Evolutionary conservation across 1,140 invertebrate species (phyloP).

Genomic region (Gyrodactylus salaris): DNA sequence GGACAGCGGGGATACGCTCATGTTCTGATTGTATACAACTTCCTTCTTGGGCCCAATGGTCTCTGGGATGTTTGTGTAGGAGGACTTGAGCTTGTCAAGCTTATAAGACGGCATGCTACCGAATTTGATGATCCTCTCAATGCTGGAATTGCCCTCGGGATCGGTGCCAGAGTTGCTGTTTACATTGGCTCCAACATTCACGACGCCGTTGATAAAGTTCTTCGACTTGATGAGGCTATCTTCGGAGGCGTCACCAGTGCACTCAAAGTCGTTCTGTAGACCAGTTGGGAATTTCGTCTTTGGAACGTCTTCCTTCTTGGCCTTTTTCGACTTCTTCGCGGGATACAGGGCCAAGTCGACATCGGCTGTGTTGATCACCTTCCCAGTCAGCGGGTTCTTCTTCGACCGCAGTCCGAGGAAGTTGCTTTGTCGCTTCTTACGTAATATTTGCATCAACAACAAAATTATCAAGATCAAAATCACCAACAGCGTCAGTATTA

Average conservation of each 20-base stretch:
- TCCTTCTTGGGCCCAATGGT: background rate
- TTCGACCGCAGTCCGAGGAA: background rate
- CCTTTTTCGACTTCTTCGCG: background rate
- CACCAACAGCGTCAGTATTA: background rate
- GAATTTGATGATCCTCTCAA: conserved; percentile 5
- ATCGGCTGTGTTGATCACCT: background rate
- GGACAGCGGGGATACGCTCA: background rate
- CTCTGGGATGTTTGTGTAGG: background rate
- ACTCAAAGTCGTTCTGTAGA: background rate
- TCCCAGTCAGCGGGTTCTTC: background rate
- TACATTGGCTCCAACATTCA: background rate
- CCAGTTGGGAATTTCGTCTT: background rate
- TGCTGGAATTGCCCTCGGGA: background rate
- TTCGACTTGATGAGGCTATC: background rate
- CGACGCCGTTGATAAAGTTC: too few species aligned
- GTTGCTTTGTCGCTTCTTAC: background rate
- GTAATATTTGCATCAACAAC: background rate
- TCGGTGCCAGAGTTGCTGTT: background rate
- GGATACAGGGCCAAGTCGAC: background rate
- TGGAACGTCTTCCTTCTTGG: background rate
- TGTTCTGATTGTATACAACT: background rate
- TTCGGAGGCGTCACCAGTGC: background rate
- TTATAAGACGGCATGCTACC: conserved; percentile 5
- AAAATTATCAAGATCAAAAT: background rate
- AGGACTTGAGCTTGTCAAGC: background rate